A percentile compares a stretch with the other conserved stretches of the same genome.
phyloP scores from a whole-genome alignment of 2,888 invertebrate species.

The Ectemnius continuus region DNA sequence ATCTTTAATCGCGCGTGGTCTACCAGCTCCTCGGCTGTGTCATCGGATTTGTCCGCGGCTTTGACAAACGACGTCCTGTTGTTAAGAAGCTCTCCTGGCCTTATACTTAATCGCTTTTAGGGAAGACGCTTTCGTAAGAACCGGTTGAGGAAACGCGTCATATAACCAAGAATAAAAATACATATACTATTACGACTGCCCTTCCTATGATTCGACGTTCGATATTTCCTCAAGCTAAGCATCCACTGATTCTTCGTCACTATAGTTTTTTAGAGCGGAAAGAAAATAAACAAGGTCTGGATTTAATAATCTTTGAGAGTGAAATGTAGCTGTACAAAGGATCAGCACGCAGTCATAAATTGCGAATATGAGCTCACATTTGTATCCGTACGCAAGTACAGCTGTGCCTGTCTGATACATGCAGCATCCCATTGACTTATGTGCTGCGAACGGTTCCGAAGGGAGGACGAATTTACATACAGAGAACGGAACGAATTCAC shows the following conservation, averaged over 20 bases:
- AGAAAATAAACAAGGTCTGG: no score
- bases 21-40: conserved; percentile 14
- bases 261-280: no score
- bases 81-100: conserved; percentile 18
- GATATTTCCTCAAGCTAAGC: no score
- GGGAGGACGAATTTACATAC: conserved; percentile 54
- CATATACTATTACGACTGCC: no score
- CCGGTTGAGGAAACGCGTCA: no score
- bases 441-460: conserved; percentile 38
- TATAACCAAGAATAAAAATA: no score
- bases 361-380: conserved; percentile 16
- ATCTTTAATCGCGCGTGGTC: conserved; percentile 37
- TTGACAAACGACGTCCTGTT: conserved; percentile 42
- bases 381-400: conserved; percentile 14
- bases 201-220: no score
- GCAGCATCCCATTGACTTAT: conserved; percentile 34
- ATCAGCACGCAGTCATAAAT: neutral
- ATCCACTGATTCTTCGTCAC: no score
- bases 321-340: no score
- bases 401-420: conserved; percentile 20
- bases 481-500: conserved; percentile 52
- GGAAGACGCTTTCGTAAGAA: no score
- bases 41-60: conserved; percentile 41
- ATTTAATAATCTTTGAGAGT: no score
- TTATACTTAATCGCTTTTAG: conserved; percentile 44